Evolutionary conservation across 2,797 vertebrate genomes (phyloP), one percentile per base, ranked within the genome.

Genomic region (Sebastes reedi): DNA sequence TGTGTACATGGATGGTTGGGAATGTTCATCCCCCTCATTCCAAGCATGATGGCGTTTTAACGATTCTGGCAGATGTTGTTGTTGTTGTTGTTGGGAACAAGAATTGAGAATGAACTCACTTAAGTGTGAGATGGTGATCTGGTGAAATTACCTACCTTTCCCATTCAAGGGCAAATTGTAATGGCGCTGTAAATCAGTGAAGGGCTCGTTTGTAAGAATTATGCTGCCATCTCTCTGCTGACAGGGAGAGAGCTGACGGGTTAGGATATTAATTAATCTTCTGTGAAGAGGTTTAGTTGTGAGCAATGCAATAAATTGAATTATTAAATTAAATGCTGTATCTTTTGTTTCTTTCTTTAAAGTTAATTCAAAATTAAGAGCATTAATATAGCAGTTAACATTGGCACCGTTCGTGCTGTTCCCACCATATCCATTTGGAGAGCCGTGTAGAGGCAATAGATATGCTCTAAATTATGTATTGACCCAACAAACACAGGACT

Each of bases 41-140:
- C 62, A 60, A 67, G 71, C 78, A 80, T 89, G 86, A 92, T 91
- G 82, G 83, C 60, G 67, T 90, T 94, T 92, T 91, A 94, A 92
- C n/a, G 89, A 90, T 83, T 91, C 66, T 67, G 76, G 88, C 92
- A 94, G 92, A 89, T 90, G 87, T 81, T 90, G 86, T 91, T 90
- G 87, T 85, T 90, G 86, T 91, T 90, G 72, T 82, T 81, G 81
- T 77, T 75, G 16, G 46, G 69, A 58, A 42, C 27, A 24, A 42
- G 39, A 62, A 61, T 50, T 16, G 70, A 78, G 58, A 87, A 88
- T 84, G 74, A 89, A 88, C 76, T 91, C 87, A 88, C 83, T 82
- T 85, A 87, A 85, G 77, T 89, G 87, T 73, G 86, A 89, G 82
- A 82, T 79, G 76, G 81, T 89, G 86, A 90, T 89, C 82, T 81